Evolutionary conservation across 1,140 invertebrate genomes (phyloP), one percentile per base, ranked within the genome.

Genomic region (Drosophila persimilis): DNA sequence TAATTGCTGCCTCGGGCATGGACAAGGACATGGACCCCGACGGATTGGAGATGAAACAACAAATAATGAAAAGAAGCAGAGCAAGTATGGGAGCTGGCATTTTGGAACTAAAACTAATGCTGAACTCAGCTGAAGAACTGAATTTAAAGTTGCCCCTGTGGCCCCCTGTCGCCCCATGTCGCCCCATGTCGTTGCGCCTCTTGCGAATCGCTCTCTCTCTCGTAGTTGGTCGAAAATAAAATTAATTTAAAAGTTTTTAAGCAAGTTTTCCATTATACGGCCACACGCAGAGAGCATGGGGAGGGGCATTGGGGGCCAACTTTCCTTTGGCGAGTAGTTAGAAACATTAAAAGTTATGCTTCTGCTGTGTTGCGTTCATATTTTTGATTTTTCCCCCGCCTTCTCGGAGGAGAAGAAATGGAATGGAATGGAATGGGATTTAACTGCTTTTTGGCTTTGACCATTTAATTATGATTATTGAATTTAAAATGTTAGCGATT

Each of bases 211-310:
- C 48, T 53, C 51, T 53, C 51, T 53, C 51, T 29, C 15, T 15
- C 15, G 15, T 52, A 70, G 51, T 77, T 76, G 56, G 60, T 4
- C 55, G 69, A 81, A 86, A 85, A 85, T 77, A 86, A 83, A 86
- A 88, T 83, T 86, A 83, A 88, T 83, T 86, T 86, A 78, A 86
- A 86, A 86, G 78, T 88, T 84, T 86, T 86, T 74, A 81, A 86
- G 76, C 78, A 88, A 86, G 84, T 86, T 86, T 86, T 88, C 73
- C 81, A 85, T 86, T 85, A 80, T 81, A 72, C 46, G 66, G 73
- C 77, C 55, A 56, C 58, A 64, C 64, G 62, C 56, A 53, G 70
- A 39, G 35, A 39, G 35, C 35, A 39, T 39, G 11, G 35, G 3
- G 66, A 5, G 24, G 3, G 24, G 35, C 35, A 39, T 39, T 9